A percentile compares a stretch with the other conserved stretches of the same genome.
Conservation (phyloP, 2,113 vertebrate species). For the Aepyceros melampus region DNA sequence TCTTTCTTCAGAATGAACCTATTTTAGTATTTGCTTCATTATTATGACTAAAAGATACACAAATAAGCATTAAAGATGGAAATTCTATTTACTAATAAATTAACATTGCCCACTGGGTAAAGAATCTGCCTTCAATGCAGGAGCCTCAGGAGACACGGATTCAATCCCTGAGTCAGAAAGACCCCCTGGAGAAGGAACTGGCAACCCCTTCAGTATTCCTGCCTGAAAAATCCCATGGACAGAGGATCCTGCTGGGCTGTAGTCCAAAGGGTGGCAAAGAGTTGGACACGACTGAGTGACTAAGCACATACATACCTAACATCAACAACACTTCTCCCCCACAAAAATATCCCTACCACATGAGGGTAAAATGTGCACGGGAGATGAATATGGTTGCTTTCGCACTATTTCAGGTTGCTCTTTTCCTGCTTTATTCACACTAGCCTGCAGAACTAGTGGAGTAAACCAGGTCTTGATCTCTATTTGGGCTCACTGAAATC, state of each 20-base stretch:
- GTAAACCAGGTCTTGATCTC: not conserved
- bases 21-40: not conserved
- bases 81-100: not conserved
- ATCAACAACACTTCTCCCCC: not conserved
- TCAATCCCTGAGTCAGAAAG: not conserved
- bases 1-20: constrained; percentile 24
- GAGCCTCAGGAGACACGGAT: not conserved
- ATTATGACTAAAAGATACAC: not conserved
- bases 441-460: not conserved
- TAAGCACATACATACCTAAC: not conserved
- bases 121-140: not conserved
- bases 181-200: not conserved
- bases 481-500: not conserved
- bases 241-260: not conserved
- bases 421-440: not conserved
- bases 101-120: not conserved
- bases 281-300: not conserved
- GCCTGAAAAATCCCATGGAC: not conserved
- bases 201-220: not conserved
- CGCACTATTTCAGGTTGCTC: not conserved
- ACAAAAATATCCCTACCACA: not conserved
- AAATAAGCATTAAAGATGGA: not conserved
- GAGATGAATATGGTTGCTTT: not conserved
- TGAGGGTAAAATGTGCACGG: not conserved
- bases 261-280: not conserved